Percentiles rank a stretch among this genome's conserved stretches.
phyloP scores from a whole-genome alignment of 1,140 invertebrate genomes.

The Drosophila nannoptera region DNA sequence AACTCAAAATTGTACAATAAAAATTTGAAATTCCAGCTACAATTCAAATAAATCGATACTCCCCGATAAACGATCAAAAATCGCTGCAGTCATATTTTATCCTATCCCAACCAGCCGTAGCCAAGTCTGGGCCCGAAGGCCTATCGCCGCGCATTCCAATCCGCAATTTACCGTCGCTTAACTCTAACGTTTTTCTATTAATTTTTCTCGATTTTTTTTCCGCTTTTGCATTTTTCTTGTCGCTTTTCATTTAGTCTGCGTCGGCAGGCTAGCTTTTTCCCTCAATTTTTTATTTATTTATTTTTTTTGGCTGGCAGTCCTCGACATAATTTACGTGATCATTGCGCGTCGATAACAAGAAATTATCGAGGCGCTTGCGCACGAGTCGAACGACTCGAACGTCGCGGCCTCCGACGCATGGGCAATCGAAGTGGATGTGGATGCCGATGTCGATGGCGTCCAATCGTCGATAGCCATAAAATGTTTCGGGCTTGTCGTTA shows the following conservation, averaged over 20 bases:
- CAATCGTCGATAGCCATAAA: conserved; percentile 47
- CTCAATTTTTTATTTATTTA: neutral
- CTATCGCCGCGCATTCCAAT: conserved; percentile 70
- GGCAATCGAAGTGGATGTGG: conserved; percentile 31
- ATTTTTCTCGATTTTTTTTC: conserved; percentile 27
- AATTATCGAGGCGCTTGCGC: conserved; percentile 72
- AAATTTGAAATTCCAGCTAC: neutral
- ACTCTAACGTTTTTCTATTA: conserved; percentile 8
- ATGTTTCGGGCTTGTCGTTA: conserved; percentile 29
- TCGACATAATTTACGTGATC: conserved; percentile 77
- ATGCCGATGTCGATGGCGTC: conserved; percentile 45
- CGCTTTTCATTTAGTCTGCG: conserved; percentile 41
- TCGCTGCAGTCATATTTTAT: neutral
- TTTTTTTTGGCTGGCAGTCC: conserved; percentile 37
- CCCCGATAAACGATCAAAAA: neutral
- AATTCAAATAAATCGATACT: neutral
- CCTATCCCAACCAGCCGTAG: conserved; percentile 4
- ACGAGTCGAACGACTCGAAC: conserved; percentile 31
- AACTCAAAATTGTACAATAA: too few relatives aligned
- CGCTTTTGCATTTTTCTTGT: conserved; percentile 31
- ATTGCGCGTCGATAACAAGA: conserved; percentile 75
- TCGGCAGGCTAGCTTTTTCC: conserved; percentile 58
- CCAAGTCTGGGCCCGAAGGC: conserved; percentile 37
- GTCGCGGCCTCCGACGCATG: conserved; percentile 22
- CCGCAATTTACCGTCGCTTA: conserved; percentile 47